These are phyloP conservation scores for Planiliza haematocheilus DNA, from an alignment of 2,113 vertebrate genomes.

Conservation along the genomic window DNA sequence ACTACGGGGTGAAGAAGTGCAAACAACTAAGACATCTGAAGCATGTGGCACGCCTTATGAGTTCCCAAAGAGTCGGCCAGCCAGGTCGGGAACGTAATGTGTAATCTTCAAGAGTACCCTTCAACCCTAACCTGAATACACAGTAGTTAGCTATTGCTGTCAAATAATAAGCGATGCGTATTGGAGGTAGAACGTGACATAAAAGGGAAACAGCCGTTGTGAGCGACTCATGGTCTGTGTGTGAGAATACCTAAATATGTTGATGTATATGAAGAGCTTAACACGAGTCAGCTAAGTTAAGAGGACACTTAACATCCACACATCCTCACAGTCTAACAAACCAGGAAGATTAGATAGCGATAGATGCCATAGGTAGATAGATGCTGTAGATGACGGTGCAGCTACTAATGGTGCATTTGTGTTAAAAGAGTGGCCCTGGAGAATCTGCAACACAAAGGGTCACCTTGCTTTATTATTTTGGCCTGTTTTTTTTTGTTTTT, in stretches of 20 bases:
- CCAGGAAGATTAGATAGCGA: background rate
- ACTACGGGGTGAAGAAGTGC: no score
- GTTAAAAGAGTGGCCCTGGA: conserved; percentile 3
- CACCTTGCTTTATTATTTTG: conserved; percentile 28
- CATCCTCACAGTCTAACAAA: no score
- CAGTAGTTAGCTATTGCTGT: no score
- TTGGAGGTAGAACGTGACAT: no score
- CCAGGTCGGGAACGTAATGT: no score
- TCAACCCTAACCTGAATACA: no score
- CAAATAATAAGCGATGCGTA: no score
- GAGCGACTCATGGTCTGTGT: background rate
- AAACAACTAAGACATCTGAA: no score
- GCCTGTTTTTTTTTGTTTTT: conserved; percentile 5
- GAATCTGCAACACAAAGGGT: conserved; percentile 21
- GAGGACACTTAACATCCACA: no score
- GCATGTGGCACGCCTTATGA: no score
- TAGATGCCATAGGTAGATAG: background rate
- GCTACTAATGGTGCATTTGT: background rate
- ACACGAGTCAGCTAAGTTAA: background rate
- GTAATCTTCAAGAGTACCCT: no score
- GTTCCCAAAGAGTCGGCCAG: no score
- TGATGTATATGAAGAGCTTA: background rate
- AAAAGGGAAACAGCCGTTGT: background rate
- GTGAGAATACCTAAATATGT: background rate
- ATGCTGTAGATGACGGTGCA: background rate